Percentiles rank a stretch among this genome's conserved stretches.
phyloP scores from a whole-genome alignment of 2,113 vertebrate genomes.

The Sturnira hondurensis region DNA sequence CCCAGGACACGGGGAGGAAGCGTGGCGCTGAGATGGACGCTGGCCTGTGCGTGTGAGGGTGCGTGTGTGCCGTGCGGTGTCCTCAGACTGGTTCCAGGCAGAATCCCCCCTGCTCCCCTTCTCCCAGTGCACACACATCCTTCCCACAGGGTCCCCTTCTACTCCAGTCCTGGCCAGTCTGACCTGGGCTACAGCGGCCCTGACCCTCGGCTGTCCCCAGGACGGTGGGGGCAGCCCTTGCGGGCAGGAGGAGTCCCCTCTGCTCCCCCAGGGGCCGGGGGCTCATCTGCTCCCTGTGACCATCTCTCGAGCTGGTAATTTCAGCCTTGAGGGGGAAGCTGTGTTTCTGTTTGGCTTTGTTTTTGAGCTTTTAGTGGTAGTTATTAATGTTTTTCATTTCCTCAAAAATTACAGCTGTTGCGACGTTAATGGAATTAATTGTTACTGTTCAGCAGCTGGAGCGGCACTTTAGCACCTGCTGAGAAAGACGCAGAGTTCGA shows the following conservation, averaged over 20 bases:
- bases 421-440: slow-evolving; percentile 80
- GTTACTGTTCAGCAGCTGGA: slow-evolving; percentile 80
- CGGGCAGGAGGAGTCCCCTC: neutral
- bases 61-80: fast-evolving
- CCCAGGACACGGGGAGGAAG: neutral
- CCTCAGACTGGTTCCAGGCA: too few relatives aligned
- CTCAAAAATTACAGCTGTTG: slow-evolving; percentile 82
- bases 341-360: slow-evolving; percentile 42
- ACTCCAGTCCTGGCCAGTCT: fast-evolving
- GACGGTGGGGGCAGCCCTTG: fast-evolving
- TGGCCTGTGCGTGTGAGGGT: fast-evolving
- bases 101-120: neutral
- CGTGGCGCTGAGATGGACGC: fast-evolving
- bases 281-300: neutral
- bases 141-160: fast-evolving
- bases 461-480: slow-evolving; percentile 80
- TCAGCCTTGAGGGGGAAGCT: slow-evolving; percentile 29
- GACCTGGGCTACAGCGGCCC: neutral
- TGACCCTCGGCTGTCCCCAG: neutral
- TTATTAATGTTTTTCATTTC: slow-evolving; percentile 82
- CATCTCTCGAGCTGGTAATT: slow-evolving; percentile 18
- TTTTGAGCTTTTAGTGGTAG: slow-evolving; percentile 53
- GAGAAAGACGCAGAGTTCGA: slow-evolving; percentile 52
- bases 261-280: slow-evolving; percentile 7
- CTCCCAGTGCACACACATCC: fast-evolving